Percentiles rank a stretch among this genome's conserved stretches.
Evolutionary conservation across 2,888 invertebrate genomes (phyloP).

Genomic region (Amblyjoppa fuscipennis): DNA sequence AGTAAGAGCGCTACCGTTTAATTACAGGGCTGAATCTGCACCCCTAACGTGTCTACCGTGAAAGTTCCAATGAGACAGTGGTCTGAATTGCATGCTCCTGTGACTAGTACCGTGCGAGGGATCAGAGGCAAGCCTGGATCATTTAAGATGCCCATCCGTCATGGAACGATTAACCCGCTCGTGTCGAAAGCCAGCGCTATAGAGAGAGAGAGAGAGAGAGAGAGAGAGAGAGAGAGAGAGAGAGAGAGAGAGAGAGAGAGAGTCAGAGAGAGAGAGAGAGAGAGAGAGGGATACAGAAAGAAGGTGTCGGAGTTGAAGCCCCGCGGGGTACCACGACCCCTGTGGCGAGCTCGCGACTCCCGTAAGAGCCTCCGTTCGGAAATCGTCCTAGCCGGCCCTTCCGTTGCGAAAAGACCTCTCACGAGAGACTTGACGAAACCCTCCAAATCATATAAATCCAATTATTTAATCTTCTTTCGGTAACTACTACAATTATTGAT

Average conservation of each 20-base stretch:
- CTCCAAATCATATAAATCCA: constrained; percentile 44
- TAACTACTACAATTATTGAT: constrained; percentile 37
- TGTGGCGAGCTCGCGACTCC: constrained; percentile 84
- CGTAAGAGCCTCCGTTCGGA: constrained; percentile 84
- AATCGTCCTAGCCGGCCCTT: constrained; percentile 69
- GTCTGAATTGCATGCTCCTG: constrained; percentile 2
- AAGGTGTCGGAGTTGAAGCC: constrained; percentile 81
- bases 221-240: constrained; percentile 6
- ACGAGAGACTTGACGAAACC: not conserved
- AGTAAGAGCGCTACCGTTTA: constrained; percentile 85
- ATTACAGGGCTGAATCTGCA: constrained; percentile 83
- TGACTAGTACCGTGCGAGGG: constrained; percentile 32
- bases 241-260: constrained; percentile 27
- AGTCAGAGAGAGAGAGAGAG: not conserved
- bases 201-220: constrained; percentile 15
- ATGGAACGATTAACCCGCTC: constrained; percentile 62
- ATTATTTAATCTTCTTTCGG: constrained; percentile 58
- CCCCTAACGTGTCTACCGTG: constrained; percentile 71
- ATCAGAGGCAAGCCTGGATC: constrained; percentile 56
- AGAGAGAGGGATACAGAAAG: constrained; percentile 53
- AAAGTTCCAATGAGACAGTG: not conserved
- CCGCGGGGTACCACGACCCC: constrained; percentile 84
- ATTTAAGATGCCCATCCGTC: constrained; percentile 68
- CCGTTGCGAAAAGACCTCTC: constrained; percentile 6
- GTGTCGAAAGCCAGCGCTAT: constrained; percentile 32